phyloP scores from a whole-genome alignment of 2,888 invertebrate genomes.

The Patella depressa region DNA sequence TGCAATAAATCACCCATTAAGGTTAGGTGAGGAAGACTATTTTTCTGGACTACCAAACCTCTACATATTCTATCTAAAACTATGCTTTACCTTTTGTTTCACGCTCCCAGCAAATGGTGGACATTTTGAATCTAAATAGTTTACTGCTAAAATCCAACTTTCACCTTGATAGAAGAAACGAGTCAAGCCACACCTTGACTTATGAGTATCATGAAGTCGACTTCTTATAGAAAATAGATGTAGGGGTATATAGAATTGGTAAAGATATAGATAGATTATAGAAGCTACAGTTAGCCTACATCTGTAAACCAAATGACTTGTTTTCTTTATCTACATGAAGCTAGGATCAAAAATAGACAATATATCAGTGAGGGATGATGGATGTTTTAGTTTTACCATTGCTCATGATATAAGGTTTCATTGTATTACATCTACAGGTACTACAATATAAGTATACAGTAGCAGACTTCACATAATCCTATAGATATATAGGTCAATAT shows the following conservation, averaged over 20 bases:
- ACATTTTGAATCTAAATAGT: not conserved
- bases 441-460: no score
- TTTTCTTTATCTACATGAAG: not conserved
- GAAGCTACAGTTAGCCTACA: no score
- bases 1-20: not conserved
- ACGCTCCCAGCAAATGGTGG: conserved; percentile 1
- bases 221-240: no score
- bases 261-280: no score
- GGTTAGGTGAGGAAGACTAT: no score
- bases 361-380: not conserved
- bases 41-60: no score
- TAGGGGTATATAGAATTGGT: no score
- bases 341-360: not conserved
- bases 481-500: no score
- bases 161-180: not conserved
- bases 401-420: conserved; percentile 2
- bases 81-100: conserved; percentile 6
- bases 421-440: not conserved
- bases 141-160: not conserved
- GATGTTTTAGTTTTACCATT: not conserved
- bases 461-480: no score
- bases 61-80: not conserved
- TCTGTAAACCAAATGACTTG: not conserved
- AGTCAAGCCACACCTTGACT: no score
- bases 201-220: no score